phyloP scores from a whole-genome alignment of 1,140 invertebrate species.

The Dinoponera quadriceps region DNA sequence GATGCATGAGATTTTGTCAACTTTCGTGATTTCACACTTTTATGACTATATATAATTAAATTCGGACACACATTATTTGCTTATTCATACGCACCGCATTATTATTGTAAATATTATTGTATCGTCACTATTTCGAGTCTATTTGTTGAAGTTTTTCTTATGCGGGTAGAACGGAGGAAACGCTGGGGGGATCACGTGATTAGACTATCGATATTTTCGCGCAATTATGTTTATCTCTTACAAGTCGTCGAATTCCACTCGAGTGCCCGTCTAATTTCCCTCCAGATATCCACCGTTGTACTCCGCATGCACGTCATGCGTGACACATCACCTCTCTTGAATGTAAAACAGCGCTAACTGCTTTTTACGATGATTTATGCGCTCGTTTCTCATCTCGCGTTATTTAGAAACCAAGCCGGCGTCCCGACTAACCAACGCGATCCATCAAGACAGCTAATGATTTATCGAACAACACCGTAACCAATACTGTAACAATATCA shows the following conservation, averaged over 20 bases:
- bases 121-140: no score
- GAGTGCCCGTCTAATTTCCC: not conserved
- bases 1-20: conserved; percentile 3
- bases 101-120: no score
- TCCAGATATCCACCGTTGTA: not conserved
- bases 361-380: conserved; percentile 37
- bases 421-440: not conserved
- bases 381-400: conserved; percentile 36
- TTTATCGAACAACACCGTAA: not conserved
- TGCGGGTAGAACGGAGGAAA: no score
- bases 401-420: conserved; percentile 4
- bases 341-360: conserved; percentile 32
- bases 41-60: not conserved
- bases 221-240: not conserved
- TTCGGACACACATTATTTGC: no score
- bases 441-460: not conserved
- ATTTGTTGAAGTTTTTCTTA: no score
- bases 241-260: not conserved
- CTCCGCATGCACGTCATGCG: conserved; percentile 17
- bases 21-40: not conserved
- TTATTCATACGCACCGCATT: no score
- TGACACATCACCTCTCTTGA: conserved; percentile 20
- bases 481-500: not conserved
- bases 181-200: no score
- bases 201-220: no score